Base-by-base conservation (phyloP, 2,888 invertebrate species). In the Drosophila silvestris region DNA sequence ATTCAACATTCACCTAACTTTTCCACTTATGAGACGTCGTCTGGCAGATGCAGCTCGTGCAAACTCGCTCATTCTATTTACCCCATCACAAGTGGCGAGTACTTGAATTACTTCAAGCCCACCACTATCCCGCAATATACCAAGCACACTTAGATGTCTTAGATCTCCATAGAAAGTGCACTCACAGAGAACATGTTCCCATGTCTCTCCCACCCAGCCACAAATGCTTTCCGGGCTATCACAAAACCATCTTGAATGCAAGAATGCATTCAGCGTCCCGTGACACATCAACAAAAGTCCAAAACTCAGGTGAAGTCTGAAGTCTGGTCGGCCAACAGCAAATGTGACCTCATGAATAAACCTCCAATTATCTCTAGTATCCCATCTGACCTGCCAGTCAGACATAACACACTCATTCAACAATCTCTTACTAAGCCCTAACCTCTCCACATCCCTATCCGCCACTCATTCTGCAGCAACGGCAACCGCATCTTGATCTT, bases 301-400 rank as follows among this genome's bases (percentile, higher is more conserved):
- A 16, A 60, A 26, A 35, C 56, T n/a, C 2, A 61, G n/a, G 61
- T 56, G 32, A 26, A 68, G 39, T 4, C 61, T 47, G 32, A 68
- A 68, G 28, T 61, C 61, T 16, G 56, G 41, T 3, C 47, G 14
- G 14, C 14, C 47, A 22, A 47, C 3, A 6, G 6, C 26, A 47
- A 44, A 69, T 47, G 32, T 56, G 51, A 68, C 56, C 14, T 57
- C 56, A 16, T 39, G 56, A 35, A 68, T 68, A n/a, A 26, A 62
- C 7, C 47, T 7, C n/a, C 61, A 51, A 41, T 62, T 68, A 28
- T 10, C 33, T 30, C 56, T 41, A 6, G 47, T 7, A 10, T 41
- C 28, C 57, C 62, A 62, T 50, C 54, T 61, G 37, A 32, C 28
- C 44, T 67, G 67, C 26, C 67, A 67, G 39, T 67, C 61, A 50